These are phyloP conservation scores for Apodemia zela DNA, from an alignment of 2,888 invertebrate species.

Conservation along the genomic window DNA sequence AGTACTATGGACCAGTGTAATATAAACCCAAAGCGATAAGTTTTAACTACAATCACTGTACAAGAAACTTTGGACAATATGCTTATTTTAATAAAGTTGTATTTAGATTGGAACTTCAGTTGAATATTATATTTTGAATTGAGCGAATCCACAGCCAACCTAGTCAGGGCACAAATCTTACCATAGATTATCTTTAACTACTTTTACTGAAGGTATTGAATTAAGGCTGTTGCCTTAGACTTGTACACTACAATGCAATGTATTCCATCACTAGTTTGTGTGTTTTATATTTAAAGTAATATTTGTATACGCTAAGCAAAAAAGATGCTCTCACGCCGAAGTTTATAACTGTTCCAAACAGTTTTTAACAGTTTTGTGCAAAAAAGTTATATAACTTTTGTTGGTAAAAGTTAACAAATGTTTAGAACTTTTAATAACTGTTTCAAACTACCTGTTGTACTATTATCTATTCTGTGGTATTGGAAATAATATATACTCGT, in stretches of 20 bases:
- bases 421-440: too few species aligned
- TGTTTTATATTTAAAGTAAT: conserved; percentile 24
- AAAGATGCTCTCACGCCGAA: not conserved
- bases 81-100: conserved; percentile 39
- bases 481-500: too few species aligned
- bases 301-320: not conserved
- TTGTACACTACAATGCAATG: conserved; percentile 47
- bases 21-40: conserved; percentile 35
- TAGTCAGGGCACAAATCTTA: conserved; percentile 71
- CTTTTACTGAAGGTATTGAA: conserved; percentile 62
- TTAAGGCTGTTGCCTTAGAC: conserved; percentile 50
- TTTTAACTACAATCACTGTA: conserved; percentile 32
- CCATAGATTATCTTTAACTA: conserved; percentile 67
- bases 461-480: too few species aligned
- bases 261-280: conserved; percentile 40
- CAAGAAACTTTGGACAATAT: conserved; percentile 45
- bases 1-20: conserved; percentile 68
- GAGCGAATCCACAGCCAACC: conserved; percentile 47
- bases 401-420: too few species aligned
- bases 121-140: conserved; percentile 20
- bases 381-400: too few species aligned
- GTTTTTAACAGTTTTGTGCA: too few species aligned
- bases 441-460: too few species aligned
- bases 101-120: conserved; percentile 28
- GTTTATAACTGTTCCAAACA: too few species aligned